Percentiles rank a stretch among this genome's conserved stretches.
phyloP scores from a whole-genome alignment of 1,140 invertebrate species.

The Riptortus pedestris region DNA sequence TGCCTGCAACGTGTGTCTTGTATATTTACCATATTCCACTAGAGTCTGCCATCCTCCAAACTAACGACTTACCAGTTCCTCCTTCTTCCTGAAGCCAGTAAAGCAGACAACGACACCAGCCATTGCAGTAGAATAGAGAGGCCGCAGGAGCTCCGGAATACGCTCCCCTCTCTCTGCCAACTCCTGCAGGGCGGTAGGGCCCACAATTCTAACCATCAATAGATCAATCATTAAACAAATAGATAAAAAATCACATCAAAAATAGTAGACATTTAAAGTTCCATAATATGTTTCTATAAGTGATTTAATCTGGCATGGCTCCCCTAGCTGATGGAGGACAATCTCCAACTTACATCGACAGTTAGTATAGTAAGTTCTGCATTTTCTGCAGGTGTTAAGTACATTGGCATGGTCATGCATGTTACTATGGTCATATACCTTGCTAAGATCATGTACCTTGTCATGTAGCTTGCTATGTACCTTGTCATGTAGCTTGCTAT shows the following conservation, averaged over 20 bases:
- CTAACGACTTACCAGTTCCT: conserved; percentile 71
- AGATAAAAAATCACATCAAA: conserved; percentile 19
- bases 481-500: too few relatives aligned
- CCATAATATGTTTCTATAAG: neutral
- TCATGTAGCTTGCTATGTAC: too few relatives aligned
- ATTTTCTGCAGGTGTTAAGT: neutral
- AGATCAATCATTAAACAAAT: neutral
- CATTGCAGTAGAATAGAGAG: conserved; percentile 79
- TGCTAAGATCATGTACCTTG: too few relatives aligned
- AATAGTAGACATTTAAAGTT: conserved; percentile 9
- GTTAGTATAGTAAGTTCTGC: neutral
- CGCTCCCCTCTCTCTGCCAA: conserved; percentile 56
- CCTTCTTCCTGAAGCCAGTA: conserved; percentile 77
- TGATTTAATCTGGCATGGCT: neutral
- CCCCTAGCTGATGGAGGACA: neutral
- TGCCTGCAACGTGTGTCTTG: conserved; percentile 51
- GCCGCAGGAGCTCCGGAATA: conserved; percentile 56
- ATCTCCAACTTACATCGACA: neutral
- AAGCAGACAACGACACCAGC: conserved; percentile 74
- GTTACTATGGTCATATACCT: too few relatives aligned
- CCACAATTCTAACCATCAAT: conserved; percentile 30
- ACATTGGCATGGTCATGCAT: too few relatives aligned
- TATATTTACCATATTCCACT: too few relatives aligned
- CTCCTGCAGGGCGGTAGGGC: conserved; percentile 56
- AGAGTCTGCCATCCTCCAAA: too few relatives aligned